These are phyloP conservation scores for Ictidomys tridecemlineatus DNA, from an alignment of 2,113 vertebrate genomes.

Conservation along the genomic window DNA sequence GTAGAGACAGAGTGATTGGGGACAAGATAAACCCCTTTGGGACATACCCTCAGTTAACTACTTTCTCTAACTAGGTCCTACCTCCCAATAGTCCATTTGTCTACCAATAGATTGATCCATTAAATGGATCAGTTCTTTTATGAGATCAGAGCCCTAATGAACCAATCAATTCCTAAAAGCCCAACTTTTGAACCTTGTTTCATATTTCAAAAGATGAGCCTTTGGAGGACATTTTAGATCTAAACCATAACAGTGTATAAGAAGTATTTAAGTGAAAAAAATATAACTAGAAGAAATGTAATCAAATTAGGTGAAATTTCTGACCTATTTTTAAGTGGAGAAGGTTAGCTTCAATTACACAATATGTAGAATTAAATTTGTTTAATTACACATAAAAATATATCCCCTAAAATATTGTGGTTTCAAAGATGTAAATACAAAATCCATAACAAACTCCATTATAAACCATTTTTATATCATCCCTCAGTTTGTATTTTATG, in stretches of 20 bases:
- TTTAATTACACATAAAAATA: not conserved
- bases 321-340: not conserved
- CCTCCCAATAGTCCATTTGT: too few relatives aligned
- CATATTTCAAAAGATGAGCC: too few relatives aligned
- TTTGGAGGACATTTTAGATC: too few relatives aligned
- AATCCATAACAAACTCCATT: not conserved
- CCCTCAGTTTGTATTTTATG: not conserved
- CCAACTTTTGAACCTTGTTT: too few relatives aligned
- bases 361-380: not conserved
- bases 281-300: not conserved
- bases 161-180: too few relatives aligned
- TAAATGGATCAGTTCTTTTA: too few relatives aligned
- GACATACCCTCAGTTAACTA: too few relatives aligned
- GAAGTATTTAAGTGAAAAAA: not conserved
- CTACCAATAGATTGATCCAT: too few relatives aligned
- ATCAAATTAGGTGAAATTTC: not conserved
- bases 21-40: too few relatives aligned
- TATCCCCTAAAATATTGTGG: not conserved
- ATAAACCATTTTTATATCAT: not conserved
- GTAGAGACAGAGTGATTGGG: too few relatives aligned
- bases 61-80: too few relatives aligned
- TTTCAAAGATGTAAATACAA: conserved; percentile 5
- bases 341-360: not conserved
- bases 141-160: too few relatives aligned
- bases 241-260: not conserved